phyloP scores from a whole-genome alignment of 2,888 invertebrate genomes.

The Parnassius mnemosyne region DNA sequence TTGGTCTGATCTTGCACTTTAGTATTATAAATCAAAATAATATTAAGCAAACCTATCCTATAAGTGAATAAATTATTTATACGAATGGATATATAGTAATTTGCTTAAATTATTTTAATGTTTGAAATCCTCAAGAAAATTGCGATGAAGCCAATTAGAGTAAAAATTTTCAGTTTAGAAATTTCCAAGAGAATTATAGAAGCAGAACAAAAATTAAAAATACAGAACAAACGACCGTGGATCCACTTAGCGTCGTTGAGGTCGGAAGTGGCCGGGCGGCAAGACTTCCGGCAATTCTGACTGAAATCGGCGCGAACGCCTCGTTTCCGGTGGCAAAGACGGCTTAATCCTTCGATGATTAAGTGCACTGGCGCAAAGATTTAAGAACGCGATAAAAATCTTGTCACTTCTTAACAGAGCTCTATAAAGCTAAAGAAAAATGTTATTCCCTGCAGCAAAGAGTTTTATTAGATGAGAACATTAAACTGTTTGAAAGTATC shows the following conservation, averaged over 20 bases:
- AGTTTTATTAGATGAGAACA: too few species aligned
- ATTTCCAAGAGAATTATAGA: constrained; percentile 9
- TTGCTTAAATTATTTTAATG: too few species aligned
- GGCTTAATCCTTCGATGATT: constrained; percentile 45
- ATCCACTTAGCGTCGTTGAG: constrained; percentile 25
- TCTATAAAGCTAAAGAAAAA: neutral
- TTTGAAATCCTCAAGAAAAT: too few species aligned
- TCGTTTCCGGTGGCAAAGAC: constrained; percentile 41
- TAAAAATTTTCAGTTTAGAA: constrained; percentile 10
- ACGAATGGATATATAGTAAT: too few species aligned
- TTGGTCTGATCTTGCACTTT: too few species aligned
- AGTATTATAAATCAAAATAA: too few species aligned
- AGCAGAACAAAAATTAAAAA: constrained; percentile 24
- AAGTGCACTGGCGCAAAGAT: constrained; percentile 33
- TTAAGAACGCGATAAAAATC: constrained; percentile 15
- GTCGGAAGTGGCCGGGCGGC: constrained; percentile 46
- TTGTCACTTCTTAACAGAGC: neutral
- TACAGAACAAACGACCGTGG: constrained; percentile 23
- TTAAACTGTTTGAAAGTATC: too few species aligned
- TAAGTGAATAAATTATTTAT: too few species aligned
- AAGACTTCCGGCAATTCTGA: constrained; percentile 56
- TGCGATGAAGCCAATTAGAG: neutral
- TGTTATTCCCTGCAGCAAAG: neutral
- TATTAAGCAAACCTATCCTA: too few species aligned
- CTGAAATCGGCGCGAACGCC: constrained; percentile 44